Conservation (phyloP, 2,888 invertebrate species). For the Rhyacophila evoluta region DNA sequence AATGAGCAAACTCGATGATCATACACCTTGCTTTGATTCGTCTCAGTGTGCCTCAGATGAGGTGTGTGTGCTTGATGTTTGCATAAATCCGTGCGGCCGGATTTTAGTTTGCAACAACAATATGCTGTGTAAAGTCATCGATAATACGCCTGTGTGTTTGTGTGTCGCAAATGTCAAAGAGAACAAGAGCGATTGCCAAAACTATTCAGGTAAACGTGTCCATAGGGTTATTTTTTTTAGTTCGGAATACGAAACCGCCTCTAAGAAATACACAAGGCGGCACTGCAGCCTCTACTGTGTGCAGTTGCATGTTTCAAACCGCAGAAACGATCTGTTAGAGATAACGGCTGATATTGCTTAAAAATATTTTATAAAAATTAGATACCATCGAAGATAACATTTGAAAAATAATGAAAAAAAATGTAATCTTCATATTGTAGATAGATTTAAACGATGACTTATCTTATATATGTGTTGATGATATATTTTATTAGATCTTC, state of each 20-base stretch:
- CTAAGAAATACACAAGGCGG: constrained; percentile 25
- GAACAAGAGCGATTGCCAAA: constrained; percentile 53
- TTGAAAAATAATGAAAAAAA: too few relatives aligned
- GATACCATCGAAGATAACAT: background rate
- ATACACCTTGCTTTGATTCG: constrained; percentile 36
- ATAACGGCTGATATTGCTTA: background rate
- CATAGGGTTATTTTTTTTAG: constrained; percentile 41
- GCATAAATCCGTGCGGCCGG: constrained; percentile 68
- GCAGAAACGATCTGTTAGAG: background rate
- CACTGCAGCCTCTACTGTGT: constrained; percentile 57
- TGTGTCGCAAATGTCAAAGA: constrained; percentile 61
- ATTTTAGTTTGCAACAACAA: constrained; percentile 63
- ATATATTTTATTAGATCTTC: constrained; percentile 22
- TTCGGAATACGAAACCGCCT: background rate
- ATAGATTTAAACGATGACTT: background rate
- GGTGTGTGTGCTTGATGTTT: constrained; percentile 66
- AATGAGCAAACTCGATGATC: constrained; percentile 51
- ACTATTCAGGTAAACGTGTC: constrained; percentile 51
- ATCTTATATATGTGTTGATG: constrained; percentile 16
- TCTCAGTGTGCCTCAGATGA: constrained; percentile 63
- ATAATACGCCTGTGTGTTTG: constrained; percentile 71
- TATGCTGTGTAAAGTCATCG: constrained; percentile 66
- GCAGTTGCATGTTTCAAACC: constrained; percentile 56
- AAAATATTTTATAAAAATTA: background rate
- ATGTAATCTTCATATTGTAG: background rate